phyloP scores from a whole-genome alignment of 2,888 invertebrate genomes.

The Pomacea canaliculata region DNA sequence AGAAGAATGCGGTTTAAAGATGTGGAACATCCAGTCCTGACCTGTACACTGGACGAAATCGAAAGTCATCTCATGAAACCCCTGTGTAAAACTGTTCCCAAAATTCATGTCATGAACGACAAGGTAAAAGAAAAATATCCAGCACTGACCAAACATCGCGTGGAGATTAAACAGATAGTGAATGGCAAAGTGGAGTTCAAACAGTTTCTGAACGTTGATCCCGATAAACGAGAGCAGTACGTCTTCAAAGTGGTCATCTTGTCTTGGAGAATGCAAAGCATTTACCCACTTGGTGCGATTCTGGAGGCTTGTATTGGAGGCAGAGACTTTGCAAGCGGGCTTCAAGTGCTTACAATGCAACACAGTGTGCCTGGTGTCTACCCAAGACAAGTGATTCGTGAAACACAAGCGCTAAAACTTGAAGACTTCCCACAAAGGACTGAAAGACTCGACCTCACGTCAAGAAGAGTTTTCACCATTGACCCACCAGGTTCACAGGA shows the following conservation, averaged over 20 bases:
- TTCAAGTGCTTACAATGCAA: conserved; percentile 21
- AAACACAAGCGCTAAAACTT: conserved; percentile 3
- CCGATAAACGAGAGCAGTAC: conserved; percentile 35
- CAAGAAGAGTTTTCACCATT: conserved; percentile 43
- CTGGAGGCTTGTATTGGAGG: conserved; percentile 38
- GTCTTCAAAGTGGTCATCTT: conserved; percentile 45
- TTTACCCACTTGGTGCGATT: conserved; percentile 45
- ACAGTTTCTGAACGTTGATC: conserved; percentile 31
- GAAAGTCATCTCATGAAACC: conserved; percentile 42
- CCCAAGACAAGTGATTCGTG: conserved; percentile 1
- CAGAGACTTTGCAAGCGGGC: conserved; percentile 9
- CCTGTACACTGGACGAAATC: conserved; percentile 41
- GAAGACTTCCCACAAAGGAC: background rate
- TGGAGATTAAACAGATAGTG: conserved; percentile 33
- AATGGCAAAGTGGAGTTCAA: conserved; percentile 28
- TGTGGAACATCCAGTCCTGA: conserved; percentile 40
- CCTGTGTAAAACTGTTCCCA: conserved; percentile 51
- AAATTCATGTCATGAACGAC: conserved; percentile 36
- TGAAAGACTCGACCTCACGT: conserved; percentile 35
- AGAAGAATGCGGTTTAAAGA: conserved; percentile 1
- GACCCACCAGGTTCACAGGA: conserved; percentile 43
- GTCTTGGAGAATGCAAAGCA: conserved; percentile 35
- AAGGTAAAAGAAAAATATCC: background rate
- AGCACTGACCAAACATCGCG: conserved; percentile 1
- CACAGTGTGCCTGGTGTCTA: conserved; percentile 21